Percentiles rank a stretch among this genome's conserved stretches.
Evolutionary conservation across 2,888 invertebrate species (phyloP).

Genomic region (Brachynemurus nebulosus): DNA sequence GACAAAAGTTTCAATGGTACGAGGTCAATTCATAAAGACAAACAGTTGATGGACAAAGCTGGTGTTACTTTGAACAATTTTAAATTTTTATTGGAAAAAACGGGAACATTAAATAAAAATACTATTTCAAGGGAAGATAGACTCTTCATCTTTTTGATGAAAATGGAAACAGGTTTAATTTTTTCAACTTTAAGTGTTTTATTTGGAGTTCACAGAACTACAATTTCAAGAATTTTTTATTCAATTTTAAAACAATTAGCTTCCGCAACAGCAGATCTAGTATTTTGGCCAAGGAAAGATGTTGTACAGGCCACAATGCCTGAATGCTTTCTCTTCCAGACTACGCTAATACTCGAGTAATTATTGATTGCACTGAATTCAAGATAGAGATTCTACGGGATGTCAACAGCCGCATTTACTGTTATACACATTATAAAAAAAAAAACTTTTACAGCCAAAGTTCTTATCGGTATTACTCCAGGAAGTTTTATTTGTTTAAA

Average conservation of each 20-base stretch:
- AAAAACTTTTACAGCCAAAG: slow-evolving; percentile 14
- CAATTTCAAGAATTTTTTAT: slow-evolving; percentile 16
- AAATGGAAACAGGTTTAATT: too few relatives aligned
- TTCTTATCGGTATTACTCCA: too few relatives aligned
- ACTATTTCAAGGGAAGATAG: slow-evolving; percentile 10
- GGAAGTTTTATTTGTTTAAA: slow-evolving; percentile 13
- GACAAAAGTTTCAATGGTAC: slow-evolving; percentile 12
- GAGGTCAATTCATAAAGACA: slow-evolving; percentile 14
- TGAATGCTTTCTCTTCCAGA: slow-evolving; percentile 7
- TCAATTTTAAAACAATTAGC: slow-evolving; percentile 10
- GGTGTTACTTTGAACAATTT: slow-evolving; percentile 15
- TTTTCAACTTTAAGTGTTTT: too few relatives aligned
- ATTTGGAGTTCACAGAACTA: too few relatives aligned
- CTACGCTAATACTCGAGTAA: slow-evolving; percentile 8
- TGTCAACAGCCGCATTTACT: slow-evolving; percentile 7
- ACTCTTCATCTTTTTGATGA: slow-evolving; percentile 15
- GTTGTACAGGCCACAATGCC: slow-evolving; percentile 9
- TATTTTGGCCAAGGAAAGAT: slow-evolving; percentile 3
- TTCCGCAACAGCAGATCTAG: slow-evolving; percentile 11
- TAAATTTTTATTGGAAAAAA: slow-evolving; percentile 14
- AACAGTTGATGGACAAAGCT: slow-evolving; percentile 14
- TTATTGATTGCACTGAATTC: slow-evolving; percentile 11
- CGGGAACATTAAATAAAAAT: slow-evolving; percentile 4
- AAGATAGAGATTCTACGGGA: slow-evolving; percentile 5
- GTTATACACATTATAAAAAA: slow-evolving; percentile 12